Evolutionary conservation across 1,140 invertebrate species (phyloP), one percentile per base, ranked within the genome.

Genomic region (Augochlora pura): DNA sequence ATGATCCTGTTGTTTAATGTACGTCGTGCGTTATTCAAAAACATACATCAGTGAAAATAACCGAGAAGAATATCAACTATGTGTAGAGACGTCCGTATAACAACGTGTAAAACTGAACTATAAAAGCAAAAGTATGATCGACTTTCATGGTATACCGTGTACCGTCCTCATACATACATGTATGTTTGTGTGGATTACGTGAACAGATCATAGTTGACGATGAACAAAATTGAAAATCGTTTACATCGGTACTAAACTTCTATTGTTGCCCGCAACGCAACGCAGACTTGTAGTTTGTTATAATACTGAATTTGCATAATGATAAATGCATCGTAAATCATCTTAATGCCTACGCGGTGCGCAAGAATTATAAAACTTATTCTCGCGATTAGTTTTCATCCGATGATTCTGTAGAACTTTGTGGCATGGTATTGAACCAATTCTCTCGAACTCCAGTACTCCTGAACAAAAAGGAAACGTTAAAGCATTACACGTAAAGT

Each of bases 391-490:
- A 87, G 77, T 90, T 88, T 78, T 90, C 93, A 64, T 93, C 93
- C 12, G 93, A 94, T 80, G 93, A 93, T 85, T 94, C 93, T 18
- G 93, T 93, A 38, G 93, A 94, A 86, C 91, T 94, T 87, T 94
- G 94, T 60, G 95, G 94, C 93, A 95, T 95, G 21, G 94, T 93
- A 80, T 94, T 95, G 88, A 95, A 95, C 95, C 95, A 95, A 84
- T 94, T 94, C 83, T 95, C 94, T 76, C 95, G 93, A 88, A 94
- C 94, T 84, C 94, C 94, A 27, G 91, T 93, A 71, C 88, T 92
- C 72, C 93, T 94, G 77, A 80, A 89, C 67, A 65, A 52, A 32
- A 85, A 87, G 16, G 14, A 52, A 6, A 52, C 16, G 16, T 52
- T 52, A 18, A 52, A 52, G 6, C 49, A 52, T 18, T 52, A 6